These are phyloP conservation scores for Lucilia sericata DNA, from an alignment of 1,140 invertebrate genomes.

Conservation along the genomic window DNA sequence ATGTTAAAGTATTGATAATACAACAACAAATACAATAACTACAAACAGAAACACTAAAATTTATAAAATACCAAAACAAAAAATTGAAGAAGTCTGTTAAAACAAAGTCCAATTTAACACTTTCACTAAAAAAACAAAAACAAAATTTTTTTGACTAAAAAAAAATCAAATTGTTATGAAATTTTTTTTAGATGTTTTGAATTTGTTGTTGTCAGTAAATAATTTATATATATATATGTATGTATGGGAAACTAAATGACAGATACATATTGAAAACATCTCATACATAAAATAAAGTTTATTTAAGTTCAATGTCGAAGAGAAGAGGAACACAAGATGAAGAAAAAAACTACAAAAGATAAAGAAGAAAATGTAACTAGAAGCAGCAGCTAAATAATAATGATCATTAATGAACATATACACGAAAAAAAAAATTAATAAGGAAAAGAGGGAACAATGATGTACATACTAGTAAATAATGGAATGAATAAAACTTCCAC, in stretches of 20 bases:
- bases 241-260: too few relatives aligned
- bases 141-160: not conserved
- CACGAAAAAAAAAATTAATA: not conserved
- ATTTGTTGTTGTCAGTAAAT: too few relatives aligned
- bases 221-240: too few relatives aligned
- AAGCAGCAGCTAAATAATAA: not conserved
- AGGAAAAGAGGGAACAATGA: not conserved
- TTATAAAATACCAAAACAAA: not conserved
- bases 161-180: not conserved
- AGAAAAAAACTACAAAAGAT: not conserved
- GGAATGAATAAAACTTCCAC: constrained; percentile 28
- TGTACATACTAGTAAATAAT: too few relatives aligned
- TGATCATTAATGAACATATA: not conserved
- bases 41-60: not conserved
- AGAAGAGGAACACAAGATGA: not conserved
- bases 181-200: not conserved
- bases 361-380: not conserved
- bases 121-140: not conserved
- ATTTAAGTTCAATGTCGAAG: constrained; percentile 40
- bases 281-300: not conserved
- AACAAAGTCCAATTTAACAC: constrained; percentile 1
- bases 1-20: not conserved
- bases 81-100: too few relatives aligned
- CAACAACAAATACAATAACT: too few relatives aligned
- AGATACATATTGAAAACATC: not conserved